Base-by-base conservation (phyloP, 37 sponge, comb jelly and placozoan species). In the Lycopodina hypogea region DNA sequence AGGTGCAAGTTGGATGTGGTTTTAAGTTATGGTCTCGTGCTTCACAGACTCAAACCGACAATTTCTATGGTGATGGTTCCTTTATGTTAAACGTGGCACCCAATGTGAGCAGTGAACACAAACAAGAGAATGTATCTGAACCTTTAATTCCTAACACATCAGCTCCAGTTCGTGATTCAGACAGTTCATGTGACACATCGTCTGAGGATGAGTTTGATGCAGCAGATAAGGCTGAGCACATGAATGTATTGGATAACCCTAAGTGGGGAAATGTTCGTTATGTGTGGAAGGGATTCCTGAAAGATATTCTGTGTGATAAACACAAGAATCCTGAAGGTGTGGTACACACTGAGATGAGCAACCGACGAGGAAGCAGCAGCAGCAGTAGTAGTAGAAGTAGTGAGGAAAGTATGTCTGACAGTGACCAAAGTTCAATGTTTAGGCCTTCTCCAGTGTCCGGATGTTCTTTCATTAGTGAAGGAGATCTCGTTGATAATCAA, bases 381-480 rank as follows among this genome's bases (percentile, higher is more conserved):
- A 59, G 28, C 60, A 59, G 60, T 33, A 65, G 34, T 11, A 65
- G 66, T 33, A 60, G 61, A 26, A 60, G 61, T 60, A 35, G 19
- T 69, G 59, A 37, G 1, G 74, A 73, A 0, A 42, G 52, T 2
- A 63, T 34, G 3, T 56, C 55, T 33, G 66, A 64, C 42, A 42
- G 11, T 55, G 39, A 78, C 56, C 53, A 1, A 32, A 12, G 23
- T 3, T 22, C 28, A n/a, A 35, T 2, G 24, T 6, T 21, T 23
- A 12, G 26, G 22, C 68, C 56, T 68, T 84, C 84, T 57, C 84
- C 84, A 15, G 78, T 84, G 3, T 84, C 84, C n/a, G 84, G 84
- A 45, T 78, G 78, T 3, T 84, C 84, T 3, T 77, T 77, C 63
- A 84, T 84, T 48, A 78, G 78, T 32, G 84, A 84, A 23, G 84